These are phyloP conservation scores for Cetoscarus ocellatus DNA, from an alignment of 2,797 vertebrate genomes.

Conservation along the genomic window DNA sequence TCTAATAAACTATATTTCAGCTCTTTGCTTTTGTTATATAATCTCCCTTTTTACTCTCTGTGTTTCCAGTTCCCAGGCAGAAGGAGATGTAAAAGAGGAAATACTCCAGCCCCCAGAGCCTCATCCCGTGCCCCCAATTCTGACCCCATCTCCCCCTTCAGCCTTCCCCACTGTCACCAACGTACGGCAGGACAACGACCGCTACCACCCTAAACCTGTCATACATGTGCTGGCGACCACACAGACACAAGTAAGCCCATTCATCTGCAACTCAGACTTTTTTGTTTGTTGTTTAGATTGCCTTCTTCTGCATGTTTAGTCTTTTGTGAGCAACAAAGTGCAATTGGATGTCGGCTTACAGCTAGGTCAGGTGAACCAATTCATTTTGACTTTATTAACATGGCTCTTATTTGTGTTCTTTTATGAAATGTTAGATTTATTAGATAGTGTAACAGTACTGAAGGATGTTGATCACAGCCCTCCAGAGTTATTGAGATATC, in stretches of 20 bases:
- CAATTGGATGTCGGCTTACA: too few species aligned
- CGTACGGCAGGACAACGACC: constrained; percentile 96
- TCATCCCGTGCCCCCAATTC: constrained; percentile 95
- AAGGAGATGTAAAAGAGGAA: constrained; percentile 97
- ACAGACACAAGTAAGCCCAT: constrained; percentile 68
- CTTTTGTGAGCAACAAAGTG: too few species aligned
- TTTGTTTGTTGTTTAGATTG: too few species aligned
- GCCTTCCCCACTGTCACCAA: constrained; percentile 96
- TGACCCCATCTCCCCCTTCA: constrained; percentile 96
- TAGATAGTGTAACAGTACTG: too few species aligned
- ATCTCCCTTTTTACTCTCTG: constrained; percentile 1
- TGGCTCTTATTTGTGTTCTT: too few species aligned
- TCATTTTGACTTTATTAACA: too few species aligned
- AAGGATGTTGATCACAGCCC: too few species aligned
- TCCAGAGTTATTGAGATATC: too few species aligned
- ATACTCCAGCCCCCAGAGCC: constrained; percentile 97
- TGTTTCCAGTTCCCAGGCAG: constrained; percentile 88
- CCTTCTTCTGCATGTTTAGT: too few species aligned
- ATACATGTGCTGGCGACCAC: constrained; percentile 90
- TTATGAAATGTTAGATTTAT: too few species aligned
- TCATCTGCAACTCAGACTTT: not conserved
- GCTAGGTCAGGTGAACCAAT: too few species aligned
- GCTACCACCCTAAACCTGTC: constrained; percentile 98
- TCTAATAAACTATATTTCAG: not conserved
- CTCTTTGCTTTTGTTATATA: not conserved